Evolutionary conservation across 37 sponge, comb jelly and placozoan genomes (phyloP).

Genomic region (Spongia lamella): DNA sequence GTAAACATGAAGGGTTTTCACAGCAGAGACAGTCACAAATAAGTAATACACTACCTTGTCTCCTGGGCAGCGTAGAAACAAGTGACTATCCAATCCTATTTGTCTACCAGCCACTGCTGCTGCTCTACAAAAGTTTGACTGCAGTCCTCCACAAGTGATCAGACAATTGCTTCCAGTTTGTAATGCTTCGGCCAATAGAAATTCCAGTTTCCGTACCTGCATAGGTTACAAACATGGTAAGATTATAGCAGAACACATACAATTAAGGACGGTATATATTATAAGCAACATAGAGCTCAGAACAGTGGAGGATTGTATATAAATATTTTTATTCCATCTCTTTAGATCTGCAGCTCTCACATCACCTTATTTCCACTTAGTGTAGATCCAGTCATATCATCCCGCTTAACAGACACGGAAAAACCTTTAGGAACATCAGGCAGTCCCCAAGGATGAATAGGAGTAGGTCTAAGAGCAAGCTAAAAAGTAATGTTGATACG

Average conservation of each 20-base stretch:
- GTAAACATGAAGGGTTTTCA: too few relatives aligned
- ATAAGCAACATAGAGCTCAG: too few relatives aligned
- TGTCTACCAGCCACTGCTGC: constrained; percentile 46
- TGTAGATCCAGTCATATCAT: constrained; percentile 71
- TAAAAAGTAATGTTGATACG: constrained; percentile 12
- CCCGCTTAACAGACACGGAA: constrained; percentile 65
- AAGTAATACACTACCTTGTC: too few relatives aligned
- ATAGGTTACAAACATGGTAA: neutral
- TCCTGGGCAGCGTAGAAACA: constrained; percentile 30
- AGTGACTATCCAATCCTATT: constrained; percentile 30
- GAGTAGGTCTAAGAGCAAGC: constrained; percentile 61
- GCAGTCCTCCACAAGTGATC: constrained; percentile 48
- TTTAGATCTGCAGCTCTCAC: too few relatives aligned
- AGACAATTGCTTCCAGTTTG: constrained; percentile 60
- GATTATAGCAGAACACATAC: too few relatives aligned
- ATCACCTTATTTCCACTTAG: constrained; percentile 84
- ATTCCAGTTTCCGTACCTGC: constrained; percentile 83
- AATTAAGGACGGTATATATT: too few relatives aligned
- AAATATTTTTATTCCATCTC: too few relatives aligned
- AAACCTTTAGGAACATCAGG: constrained; percentile 63
- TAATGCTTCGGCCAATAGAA: constrained; percentile 80
- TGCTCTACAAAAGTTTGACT: constrained; percentile 54
- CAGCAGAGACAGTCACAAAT: too few relatives aligned
- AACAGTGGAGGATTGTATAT: too few relatives aligned
- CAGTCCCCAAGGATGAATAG: constrained; percentile 70